phyloP scores from a whole-genome alignment of 2,113 vertebrate species.

The Corapipo altera region DNA sequence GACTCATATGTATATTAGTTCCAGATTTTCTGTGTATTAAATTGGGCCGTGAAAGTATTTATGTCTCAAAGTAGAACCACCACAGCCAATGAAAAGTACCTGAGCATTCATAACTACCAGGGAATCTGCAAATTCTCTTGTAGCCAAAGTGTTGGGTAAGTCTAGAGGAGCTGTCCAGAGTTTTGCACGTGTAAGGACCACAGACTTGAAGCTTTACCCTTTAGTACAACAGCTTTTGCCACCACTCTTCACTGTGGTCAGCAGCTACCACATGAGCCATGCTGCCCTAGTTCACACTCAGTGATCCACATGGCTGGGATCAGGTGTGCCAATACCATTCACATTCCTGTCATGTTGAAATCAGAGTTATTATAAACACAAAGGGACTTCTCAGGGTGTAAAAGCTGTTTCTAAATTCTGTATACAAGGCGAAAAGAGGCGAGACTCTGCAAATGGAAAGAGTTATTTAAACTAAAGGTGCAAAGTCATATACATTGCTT shows the following conservation, averaged over 20 bases:
- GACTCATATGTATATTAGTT: background rate
- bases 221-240: background rate
- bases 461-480: background rate
- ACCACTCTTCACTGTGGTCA: background rate
- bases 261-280: background rate
- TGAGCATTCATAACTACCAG: background rate
- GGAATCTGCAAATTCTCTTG: background rate
- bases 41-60: background rate
- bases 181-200: accelerated
- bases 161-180: background rate
- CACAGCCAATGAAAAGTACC: background rate
- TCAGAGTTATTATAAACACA: background rate
- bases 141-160: background rate
- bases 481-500: background rate
- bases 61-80: background rate
- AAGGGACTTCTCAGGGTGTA: background rate
- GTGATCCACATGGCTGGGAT: background rate
- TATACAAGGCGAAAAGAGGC: background rate
- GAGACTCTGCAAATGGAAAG: background rate
- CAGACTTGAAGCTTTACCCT: background rate
- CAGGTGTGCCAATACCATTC: background rate
- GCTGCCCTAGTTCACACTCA: background rate
- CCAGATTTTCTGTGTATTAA: background rate
- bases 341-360: background rate
- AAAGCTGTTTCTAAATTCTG: background rate